Percentiles rank a stretch among this genome's conserved stretches.
phyloP scores from a whole-genome alignment of 1,140 invertebrate genomes.

The Hypsibius dujardini region DNA sequence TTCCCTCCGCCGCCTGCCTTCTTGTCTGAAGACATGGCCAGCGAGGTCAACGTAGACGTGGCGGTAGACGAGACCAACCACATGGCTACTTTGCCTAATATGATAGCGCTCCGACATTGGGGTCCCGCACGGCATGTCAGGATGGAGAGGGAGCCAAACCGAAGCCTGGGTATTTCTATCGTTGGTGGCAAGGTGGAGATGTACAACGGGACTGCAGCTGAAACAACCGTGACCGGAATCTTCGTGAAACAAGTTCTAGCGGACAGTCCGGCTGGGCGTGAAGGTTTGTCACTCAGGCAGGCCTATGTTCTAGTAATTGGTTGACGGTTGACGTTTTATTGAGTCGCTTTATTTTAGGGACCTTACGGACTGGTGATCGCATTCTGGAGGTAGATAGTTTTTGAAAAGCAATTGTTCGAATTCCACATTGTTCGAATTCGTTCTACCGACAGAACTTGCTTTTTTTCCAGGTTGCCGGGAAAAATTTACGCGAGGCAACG shows the following conservation, averaged over 20 bases:
- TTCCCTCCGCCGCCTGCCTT: no score
- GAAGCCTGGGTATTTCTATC: conserved; percentile 79
- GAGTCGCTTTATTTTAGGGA: conserved; percentile 24
- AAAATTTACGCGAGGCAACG: conserved; percentile 67
- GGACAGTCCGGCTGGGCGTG: conserved; percentile 77
- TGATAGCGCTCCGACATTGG: conserved; percentile 47
- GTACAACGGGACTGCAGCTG: conserved; percentile 32
- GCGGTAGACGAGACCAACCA: no score
- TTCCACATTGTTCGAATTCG: no score
- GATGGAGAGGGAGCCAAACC: conserved; percentile 50
- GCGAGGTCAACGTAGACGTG: no score
- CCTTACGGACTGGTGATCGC: conserved; percentile 51
- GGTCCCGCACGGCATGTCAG: conserved; percentile 56
- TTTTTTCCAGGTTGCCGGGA: conserved; percentile 61
- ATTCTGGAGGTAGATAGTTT: conserved; percentile 33
- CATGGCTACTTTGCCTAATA: no score
- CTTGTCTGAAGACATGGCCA: no score
- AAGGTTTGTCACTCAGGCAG: conserved; percentile 36
- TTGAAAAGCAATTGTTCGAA: not conserved
- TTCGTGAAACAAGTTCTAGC: conserved; percentile 93
- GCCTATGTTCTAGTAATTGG: no score
- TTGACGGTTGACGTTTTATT: not conserved
- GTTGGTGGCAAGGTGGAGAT: conserved; percentile 74
- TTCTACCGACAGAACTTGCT: not conserved
- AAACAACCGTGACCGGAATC: conserved; percentile 59